Base-by-base conservation (phyloP, 2,888 invertebrate species). In the Dryobota labecula region DNA sequence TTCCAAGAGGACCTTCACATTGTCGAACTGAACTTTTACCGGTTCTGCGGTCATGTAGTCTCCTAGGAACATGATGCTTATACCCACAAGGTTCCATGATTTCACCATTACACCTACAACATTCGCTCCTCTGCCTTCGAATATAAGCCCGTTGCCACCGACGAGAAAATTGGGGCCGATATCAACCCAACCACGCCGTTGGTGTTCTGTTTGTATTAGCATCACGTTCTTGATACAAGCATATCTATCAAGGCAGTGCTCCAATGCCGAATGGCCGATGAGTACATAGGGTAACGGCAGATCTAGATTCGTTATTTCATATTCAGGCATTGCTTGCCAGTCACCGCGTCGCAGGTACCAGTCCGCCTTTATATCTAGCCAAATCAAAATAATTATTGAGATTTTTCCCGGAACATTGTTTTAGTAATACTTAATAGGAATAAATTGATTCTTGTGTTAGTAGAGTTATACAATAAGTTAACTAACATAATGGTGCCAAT, bases 311-410 rank as follows among this genome's bases (percentile, higher is more conserved):
- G 84, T 84, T 56, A 89, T 80, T 6, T 68, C 78, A 81, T 93
- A 93, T 0, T 90, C 80, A 1, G 89, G 88, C 90, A 93, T 88
- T 24, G 95, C 94, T 80, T 94, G 94, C 95, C 95, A 95, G 70
- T 94, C 92, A 27, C 75, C 90, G 8, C 95, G 93, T 4, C 94
- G 92, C 73, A 95, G 88, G 88, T 93, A 95, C 96, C 96, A 96
- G 33, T 88, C 70, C 80, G 91, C 92, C 65, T 91, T 90, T 79
- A 95, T 74, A 93, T 91, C 95, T 95, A 90, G 76, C 82, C 85
- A 87, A 89, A 89, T 86, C 58, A 88, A 82, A 86, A 74, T 47
- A 30, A 20, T 65, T 60, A 53, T 74, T 79, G 41, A 73, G 33
- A 63, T 36, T 74, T 64, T 57, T 13, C 5, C 33, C 53, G 27